Conservation (phyloP, 2,113 vertebrate genomes). For the Laterallus jamaicensis region DNA sequence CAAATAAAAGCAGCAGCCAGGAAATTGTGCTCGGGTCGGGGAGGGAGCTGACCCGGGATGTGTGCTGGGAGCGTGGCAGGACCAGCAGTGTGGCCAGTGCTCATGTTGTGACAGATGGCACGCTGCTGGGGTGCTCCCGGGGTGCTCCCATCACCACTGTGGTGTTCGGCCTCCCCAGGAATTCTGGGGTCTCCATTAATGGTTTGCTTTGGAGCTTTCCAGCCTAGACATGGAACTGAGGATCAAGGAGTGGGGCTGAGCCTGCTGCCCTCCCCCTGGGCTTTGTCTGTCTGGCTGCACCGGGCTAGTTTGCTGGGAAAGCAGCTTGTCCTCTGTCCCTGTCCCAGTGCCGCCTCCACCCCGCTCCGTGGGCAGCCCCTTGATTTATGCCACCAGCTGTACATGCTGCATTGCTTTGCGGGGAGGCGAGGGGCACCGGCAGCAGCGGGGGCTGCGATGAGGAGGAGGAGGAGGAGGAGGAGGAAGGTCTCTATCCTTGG, state of each 20-base stretch:
- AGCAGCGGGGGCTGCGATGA: conserved; percentile 45
- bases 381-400: conserved; percentile 60
- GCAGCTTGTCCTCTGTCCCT: not conserved
- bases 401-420: conserved; percentile 56
- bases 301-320: not conserved
- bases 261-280: not conserved
- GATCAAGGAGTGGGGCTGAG: not conserved
- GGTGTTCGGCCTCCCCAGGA: not conserved
- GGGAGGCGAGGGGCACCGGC: conserved; percentile 66
- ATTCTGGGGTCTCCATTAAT: not conserved
- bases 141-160: not conserved
- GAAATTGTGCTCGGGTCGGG: not conserved
- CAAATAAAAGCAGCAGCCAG: not conserved
- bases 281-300: not conserved
- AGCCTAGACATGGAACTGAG: not conserved
- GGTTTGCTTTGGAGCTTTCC: conserved; percentile 25
- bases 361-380: conserved; percentile 21
- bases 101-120: too few species aligned
- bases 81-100: too few species aligned
- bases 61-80: too few species aligned
- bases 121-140: too few species aligned
- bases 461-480: not conserved
- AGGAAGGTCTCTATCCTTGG: not conserved
- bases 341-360: conserved; percentile 24
- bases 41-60: too few species aligned